phyloP scores from a whole-genome alignment of 2,113 vertebrate genomes.

The Rhagologus leucostigma region DNA sequence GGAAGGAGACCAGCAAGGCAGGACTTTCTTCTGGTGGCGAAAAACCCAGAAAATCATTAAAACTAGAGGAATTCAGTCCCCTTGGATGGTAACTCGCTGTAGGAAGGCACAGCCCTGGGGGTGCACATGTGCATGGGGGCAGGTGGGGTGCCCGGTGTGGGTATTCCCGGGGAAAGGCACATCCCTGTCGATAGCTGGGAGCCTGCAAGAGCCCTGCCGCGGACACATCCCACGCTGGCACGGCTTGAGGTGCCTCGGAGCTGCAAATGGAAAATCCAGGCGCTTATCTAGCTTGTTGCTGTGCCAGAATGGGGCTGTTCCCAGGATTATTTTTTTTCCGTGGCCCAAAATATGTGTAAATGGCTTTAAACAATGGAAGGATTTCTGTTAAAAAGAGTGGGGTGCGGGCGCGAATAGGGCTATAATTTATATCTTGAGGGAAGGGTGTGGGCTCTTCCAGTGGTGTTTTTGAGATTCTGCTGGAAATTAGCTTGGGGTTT shows the following conservation, averaged over 20 bases:
- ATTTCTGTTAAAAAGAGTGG: neutral
- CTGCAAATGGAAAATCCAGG: neutral
- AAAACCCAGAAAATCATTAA: neutral
- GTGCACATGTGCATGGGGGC: neutral
- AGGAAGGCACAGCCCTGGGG: neutral
- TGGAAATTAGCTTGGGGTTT: neutral
- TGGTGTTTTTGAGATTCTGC: neutral
- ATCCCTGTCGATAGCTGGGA: neutral
- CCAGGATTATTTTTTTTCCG: neutral
- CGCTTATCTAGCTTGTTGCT: neutral
- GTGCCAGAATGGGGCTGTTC: neutral
- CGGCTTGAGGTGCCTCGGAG: neutral
- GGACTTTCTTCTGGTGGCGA: neutral
- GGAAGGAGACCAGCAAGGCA: neutral
- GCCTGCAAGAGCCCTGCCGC: neutral
- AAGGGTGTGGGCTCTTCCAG: conserved; percentile 36
- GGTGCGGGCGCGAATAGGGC: rapidly evolving
- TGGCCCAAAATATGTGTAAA: neutral
- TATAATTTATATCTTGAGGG: neutral
- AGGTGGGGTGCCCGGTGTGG: rapidly evolving
- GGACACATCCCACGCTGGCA: neutral
- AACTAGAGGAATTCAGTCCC: neutral
- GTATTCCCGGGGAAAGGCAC: neutral
- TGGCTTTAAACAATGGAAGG: conserved; percentile 49
- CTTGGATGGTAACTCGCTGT: neutral